phyloP scores from a whole-genome alignment of 2,888 invertebrate genomes.

The Microchrysa polita region DNA sequence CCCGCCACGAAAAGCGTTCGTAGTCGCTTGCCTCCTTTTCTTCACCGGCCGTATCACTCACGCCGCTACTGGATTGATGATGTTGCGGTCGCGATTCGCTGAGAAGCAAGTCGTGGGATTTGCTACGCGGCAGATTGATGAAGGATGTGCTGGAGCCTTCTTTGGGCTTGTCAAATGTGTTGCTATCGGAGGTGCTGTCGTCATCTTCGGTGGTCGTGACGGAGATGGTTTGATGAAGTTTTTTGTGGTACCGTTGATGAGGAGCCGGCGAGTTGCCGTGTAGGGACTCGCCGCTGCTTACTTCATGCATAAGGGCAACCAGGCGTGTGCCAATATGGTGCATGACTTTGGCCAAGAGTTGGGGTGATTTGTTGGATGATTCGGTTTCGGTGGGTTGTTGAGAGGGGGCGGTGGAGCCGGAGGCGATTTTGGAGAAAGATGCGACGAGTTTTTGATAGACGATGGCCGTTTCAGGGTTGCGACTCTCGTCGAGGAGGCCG shows the following conservation, averaged over 20 bases:
- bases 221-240: slow-evolving; percentile 69
- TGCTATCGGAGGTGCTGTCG: slow-evolving; percentile 72
- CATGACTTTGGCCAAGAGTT: slow-evolving; percentile 90
- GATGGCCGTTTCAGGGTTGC: slow-evolving; percentile 79
- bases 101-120: slow-evolving; percentile 82
- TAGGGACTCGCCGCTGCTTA: slow-evolving; percentile 78
- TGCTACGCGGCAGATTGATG: slow-evolving; percentile 76
- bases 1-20: slow-evolving; percentile 91
- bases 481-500: slow-evolving; percentile 64
- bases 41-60: slow-evolving; percentile 67
- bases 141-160: slow-evolving; percentile 46
- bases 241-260: slow-evolving; percentile 67
- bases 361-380: slow-evolving; percentile 76
- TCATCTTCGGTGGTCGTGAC: slow-evolving; percentile 63
- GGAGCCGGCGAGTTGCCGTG: slow-evolving; percentile 72
- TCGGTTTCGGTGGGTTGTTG: slow-evolving; percentile 58
- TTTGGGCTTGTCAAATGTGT: slow-evolving; percentile 61
- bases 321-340: slow-evolving; percentile 88
- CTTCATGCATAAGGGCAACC: slow-evolving; percentile 92
- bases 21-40: slow-evolving; percentile 85
- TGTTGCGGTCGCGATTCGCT: slow-evolving; percentile 67
- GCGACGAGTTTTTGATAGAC: slow-evolving; percentile 89
- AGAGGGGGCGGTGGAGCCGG: slow-evolving; percentile 63
- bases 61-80: slow-evolving; percentile 66
- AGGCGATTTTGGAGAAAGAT: slow-evolving; percentile 81